A percentile compares a stretch with the other conserved stretches of the same genome.
These are phyloP conservation scores for Glyptemys insculpta DNA, from an alignment of 2,797 vertebrate species.

Conservation along the genomic window DNA sequence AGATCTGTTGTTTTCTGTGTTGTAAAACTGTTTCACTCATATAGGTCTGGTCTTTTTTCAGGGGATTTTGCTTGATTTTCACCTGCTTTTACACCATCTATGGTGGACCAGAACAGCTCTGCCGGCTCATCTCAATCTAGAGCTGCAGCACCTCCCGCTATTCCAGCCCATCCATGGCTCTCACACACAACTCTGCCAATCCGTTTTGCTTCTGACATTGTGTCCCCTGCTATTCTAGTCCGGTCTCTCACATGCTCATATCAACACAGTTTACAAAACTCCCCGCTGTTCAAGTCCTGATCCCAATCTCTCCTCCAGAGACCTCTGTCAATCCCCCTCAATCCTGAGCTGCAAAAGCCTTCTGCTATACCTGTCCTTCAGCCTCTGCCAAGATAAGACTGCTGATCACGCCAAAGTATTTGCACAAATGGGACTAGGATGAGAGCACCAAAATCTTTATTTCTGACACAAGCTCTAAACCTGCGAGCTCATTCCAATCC, in stretches of 20 bases:
- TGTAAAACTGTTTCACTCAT: not conserved
- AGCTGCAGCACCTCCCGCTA: not conserved
- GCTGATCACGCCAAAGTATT: not conserved
- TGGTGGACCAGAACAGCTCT: not conserved
- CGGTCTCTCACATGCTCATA: not conserved
- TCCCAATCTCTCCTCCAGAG: not conserved
- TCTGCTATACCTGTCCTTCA: not conserved
- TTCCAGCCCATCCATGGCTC: not conserved
- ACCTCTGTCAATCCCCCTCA: not conserved
- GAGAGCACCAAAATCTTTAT: not conserved
- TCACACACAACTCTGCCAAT: not conserved
- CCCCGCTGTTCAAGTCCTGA: not conserved
- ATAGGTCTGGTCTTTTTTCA: not conserved
- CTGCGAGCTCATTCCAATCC: not conserved
- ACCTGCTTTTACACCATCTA: not conserved
- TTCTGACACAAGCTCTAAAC: conserved; percentile 1
- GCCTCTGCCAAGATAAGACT: not conserved
- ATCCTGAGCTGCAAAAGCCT: not conserved
- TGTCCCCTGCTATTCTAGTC: not conserved
- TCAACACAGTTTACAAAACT: not conserved
- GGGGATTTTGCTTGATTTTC: not conserved
- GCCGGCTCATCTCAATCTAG: not conserved
- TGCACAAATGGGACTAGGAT: not conserved
- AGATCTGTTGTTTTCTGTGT: not conserved
- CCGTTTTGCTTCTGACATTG: not conserved